Evolutionary conservation across 2,888 invertebrate species (phyloP).

Genomic region (Chromoteleia sp.): DNA sequence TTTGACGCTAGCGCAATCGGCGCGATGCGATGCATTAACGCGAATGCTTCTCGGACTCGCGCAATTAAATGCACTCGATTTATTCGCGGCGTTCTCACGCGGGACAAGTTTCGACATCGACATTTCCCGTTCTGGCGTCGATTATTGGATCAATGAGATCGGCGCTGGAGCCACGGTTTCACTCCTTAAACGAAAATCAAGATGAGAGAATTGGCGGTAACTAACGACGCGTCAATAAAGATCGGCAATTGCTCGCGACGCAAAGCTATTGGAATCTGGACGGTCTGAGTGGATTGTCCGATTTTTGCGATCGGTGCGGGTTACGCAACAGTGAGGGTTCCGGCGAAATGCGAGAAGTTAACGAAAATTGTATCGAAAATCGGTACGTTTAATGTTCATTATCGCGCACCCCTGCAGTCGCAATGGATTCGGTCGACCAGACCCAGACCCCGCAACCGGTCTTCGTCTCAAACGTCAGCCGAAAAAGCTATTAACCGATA

Average conservation of each 20-base stretch:
- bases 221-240: too few species aligned
- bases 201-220: constrained; percentile 8
- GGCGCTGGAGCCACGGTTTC: constrained; percentile 20
- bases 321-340: too few species aligned
- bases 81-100: constrained; percentile 27
- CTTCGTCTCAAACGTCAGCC: constrained; percentile 73
- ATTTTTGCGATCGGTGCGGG: too few species aligned
- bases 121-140: constrained; percentile 29
- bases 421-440: constrained; percentile 54
- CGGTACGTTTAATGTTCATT: constrained; percentile 68
- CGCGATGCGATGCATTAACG: constrained; percentile 8
- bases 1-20: constrained; percentile 13
- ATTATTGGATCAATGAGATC: constrained; percentile 44
- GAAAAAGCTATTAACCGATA: constrained; percentile 83
- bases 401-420: constrained; percentile 69
- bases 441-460: constrained; percentile 72
- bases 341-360: not conserved
- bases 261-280: too few species aligned
- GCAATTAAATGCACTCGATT: constrained; percentile 24
- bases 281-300: too few species aligned
- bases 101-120: constrained; percentile 12
- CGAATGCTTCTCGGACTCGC: constrained; percentile 55
- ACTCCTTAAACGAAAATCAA: constrained; percentile 48
- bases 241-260: too few species aligned
- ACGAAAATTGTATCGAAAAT: constrained; percentile 44